Evolutionary conservation across 2,888 invertebrate species (phyloP).

Genomic region (Melolontha melolontha): DNA sequence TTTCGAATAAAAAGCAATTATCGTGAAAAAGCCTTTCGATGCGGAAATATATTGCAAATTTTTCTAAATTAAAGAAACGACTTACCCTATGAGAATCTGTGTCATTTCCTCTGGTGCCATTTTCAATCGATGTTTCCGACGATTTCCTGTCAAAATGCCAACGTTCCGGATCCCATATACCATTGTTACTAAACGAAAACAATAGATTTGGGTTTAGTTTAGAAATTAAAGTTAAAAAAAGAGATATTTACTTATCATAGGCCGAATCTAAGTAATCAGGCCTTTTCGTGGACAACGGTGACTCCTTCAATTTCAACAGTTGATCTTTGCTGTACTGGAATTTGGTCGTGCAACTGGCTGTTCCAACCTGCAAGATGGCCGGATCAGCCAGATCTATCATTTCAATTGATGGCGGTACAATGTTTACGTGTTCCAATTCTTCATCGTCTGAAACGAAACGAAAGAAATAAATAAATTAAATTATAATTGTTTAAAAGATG

Average conservation of each 20-base stretch:
- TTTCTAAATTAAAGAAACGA: too few relatives aligned
- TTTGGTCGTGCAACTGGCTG: slow-evolving; percentile 62
- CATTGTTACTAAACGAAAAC: slow-evolving; percentile 59
- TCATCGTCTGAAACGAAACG: slow-evolving; percentile 65
- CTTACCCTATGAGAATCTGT: slow-evolving; percentile 70
- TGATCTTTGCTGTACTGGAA: slow-evolving; percentile 76
- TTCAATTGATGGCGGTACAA: slow-evolving; percentile 56
- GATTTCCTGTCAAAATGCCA: slow-evolving; percentile 71
- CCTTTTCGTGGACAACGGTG: slow-evolving; percentile 76
- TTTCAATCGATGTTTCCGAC: slow-evolving; percentile 74
- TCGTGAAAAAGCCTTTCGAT: too few relatives aligned
- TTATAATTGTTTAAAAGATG: too few relatives aligned
- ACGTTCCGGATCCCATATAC: slow-evolving; percentile 68
- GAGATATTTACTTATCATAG: slow-evolving; percentile 67
- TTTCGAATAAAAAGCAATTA: too few relatives aligned
- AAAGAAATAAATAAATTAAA: slow-evolving; percentile 14
- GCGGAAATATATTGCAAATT: too few relatives aligned
- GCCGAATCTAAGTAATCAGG: slow-evolving; percentile 76
- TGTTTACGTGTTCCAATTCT: slow-evolving; percentile 67
- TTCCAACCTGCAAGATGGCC: slow-evolving; percentile 71
- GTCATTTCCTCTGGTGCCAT: slow-evolving; percentile 69
- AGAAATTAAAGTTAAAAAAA: background rate
- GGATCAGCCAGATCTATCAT: slow-evolving; percentile 67
- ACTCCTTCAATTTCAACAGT: slow-evolving; percentile 77
- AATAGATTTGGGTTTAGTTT: background rate